These are phyloP conservation scores for Coremacera marginata DNA, from an alignment of 2,888 invertebrate species.

Conservation along the genomic window DNA sequence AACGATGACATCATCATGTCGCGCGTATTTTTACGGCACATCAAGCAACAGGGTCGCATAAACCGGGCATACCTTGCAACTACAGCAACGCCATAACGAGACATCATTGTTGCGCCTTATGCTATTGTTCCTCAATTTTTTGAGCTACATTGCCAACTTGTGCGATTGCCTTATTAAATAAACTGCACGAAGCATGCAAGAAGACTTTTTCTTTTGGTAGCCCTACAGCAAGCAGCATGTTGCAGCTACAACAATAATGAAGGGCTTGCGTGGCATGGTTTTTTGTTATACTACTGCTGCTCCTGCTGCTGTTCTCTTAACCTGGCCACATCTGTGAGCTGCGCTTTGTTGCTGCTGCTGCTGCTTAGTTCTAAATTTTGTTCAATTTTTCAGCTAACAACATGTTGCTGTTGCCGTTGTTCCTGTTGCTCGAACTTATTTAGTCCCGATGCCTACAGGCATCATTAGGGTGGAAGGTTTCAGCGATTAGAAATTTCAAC, in stretches of 20 bases:
- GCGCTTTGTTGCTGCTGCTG: background rate
- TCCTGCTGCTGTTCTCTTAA: background rate
- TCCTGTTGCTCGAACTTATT: constrained; percentile 17
- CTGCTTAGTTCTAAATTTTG: constrained; percentile 18
- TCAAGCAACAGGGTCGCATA: constrained; percentile 55
- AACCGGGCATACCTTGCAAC: constrained; percentile 6
- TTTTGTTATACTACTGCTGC: background rate
- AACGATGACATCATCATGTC: constrained; percentile 50
- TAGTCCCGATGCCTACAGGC: constrained; percentile 50
- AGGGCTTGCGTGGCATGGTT: background rate
- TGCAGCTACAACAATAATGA: background rate
- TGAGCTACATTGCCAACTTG: background rate
- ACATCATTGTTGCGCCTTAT: background rate
- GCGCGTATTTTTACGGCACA: constrained; percentile 63
- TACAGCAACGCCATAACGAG: background rate
- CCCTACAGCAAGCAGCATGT: background rate
- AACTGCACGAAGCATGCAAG: background rate
- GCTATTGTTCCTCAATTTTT: background rate
- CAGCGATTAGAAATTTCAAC: constrained; percentile 66
- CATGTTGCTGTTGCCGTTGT: constrained; percentile 38
- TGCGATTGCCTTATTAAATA: background rate
- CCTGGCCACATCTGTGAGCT: background rate
- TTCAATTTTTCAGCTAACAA: constrained; percentile 50
- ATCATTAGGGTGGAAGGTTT: constrained; percentile 67
- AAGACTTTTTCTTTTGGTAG: background rate